Base-by-base conservation (phyloP, 1,140 invertebrate species). In the Teleogryllus occipitalis region DNA sequence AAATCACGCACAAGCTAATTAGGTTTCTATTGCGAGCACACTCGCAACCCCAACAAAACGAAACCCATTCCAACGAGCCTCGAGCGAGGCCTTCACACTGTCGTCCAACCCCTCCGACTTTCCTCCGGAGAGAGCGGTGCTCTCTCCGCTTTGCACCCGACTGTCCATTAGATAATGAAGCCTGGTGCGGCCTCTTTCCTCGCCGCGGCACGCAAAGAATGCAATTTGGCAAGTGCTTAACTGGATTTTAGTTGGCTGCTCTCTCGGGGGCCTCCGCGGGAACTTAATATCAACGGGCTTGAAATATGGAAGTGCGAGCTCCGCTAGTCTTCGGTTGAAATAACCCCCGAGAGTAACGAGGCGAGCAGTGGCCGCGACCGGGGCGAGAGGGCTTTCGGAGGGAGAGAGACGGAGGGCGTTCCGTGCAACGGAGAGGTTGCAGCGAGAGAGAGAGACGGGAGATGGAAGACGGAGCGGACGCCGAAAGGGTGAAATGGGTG, bases 201-300 rank as follows among this genome's bases (percentile, higher is more conserved):
- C 14, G 48, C 48, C 18, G 18, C 78, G 72, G 10, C 73, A 47
- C 65, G 46, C 49, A 78, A 78, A 78, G 78, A 78, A 78, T 73
- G 49, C 78, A 78, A 78, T 78, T 78, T 78, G 78, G 78, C 78
- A 78, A 78, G 65, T 78, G 78, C 78, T 78, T 78, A 78, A 78
- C 78, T 73, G 65, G 78, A 49, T 78, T 73, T 78, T 74, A 78
- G 77, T 49, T 14, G 14, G n/a, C 48, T n/a, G 47, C 77, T 18
- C 48, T 14, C 27, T 18, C 6, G 39, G 12, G 18, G 47, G 8
- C 1, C 47, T 10, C 47, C n/a, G 75, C 5, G 21, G 65, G 21
- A 46, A 78, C 78, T 78, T 78, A 78, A 78, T 78, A 78, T 78
- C 78, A 78, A 73, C 78, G 78, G 15, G 54, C 47, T 74, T 78